A percentile compares a stretch with the other conserved stretches of the same genome.
phyloP scores from a whole-genome alignment of 1,140 invertebrate species.

The Drosophila sechellia region DNA sequence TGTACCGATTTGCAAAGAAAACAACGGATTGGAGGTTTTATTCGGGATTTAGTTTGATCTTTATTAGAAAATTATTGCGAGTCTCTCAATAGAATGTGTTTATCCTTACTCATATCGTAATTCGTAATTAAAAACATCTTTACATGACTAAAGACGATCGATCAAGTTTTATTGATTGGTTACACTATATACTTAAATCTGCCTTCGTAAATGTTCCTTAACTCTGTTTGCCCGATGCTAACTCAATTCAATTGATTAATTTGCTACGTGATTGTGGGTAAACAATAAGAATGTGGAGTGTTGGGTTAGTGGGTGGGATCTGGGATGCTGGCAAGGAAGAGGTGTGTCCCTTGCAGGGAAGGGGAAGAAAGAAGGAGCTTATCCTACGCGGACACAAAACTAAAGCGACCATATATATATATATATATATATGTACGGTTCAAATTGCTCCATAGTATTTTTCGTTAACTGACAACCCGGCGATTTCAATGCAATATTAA shows the following conservation, averaged over 20 bases:
- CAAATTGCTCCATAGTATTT: constrained; percentile 1
- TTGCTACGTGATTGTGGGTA: constrained; percentile 18
- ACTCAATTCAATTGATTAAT: constrained; percentile 51
- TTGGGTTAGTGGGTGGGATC: not conserved
- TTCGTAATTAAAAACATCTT: constrained; percentile 71
- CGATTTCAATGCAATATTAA: not conserved
- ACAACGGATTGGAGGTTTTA: constrained; percentile 20
- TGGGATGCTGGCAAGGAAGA: not conserved
- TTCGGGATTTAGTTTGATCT: constrained; percentile 22
- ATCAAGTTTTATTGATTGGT: constrained; percentile 43
- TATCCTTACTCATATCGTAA: constrained; percentile 40
- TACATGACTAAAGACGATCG: constrained; percentile 62
- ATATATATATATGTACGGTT: constrained; percentile 10
- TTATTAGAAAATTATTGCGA: constrained; percentile 76
- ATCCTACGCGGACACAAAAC: not conserved
- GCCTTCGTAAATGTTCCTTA: constrained; percentile 1
- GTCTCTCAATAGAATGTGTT: constrained; percentile 66
- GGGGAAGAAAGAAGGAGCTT: not conserved
- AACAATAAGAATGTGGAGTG: not conserved
- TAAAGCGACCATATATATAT: not conserved
- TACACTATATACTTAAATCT: constrained; percentile 28
- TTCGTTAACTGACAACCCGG: constrained; percentile 2
- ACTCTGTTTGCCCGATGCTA: constrained; percentile 14
- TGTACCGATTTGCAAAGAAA: constrained; percentile 8
- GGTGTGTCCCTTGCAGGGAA: not conserved